Evolutionary conservation across 2,888 invertebrate species (phyloP).

Genomic region (Tiphia femorata): DNA sequence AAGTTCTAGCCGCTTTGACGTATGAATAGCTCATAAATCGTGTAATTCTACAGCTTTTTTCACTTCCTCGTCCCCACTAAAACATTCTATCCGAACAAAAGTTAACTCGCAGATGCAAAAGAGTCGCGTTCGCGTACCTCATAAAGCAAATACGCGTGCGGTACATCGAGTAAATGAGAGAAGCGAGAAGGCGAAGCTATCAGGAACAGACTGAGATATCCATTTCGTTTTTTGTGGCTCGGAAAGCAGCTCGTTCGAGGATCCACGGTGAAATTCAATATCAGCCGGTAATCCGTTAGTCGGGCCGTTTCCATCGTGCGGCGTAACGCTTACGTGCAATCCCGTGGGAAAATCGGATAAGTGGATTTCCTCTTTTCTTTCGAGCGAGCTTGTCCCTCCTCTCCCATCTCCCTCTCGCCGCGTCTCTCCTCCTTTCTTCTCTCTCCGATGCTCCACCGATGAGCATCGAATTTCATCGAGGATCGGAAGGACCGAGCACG

Average conservation of each 20-base stretch:
- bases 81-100: no score
- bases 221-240: not conserved
- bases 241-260: not conserved
- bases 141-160: not conserved
- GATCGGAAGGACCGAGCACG: not conserved
- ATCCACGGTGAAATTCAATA: constrained; percentile 21
- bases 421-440: no score
- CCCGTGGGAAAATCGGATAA: constrained; percentile 27
- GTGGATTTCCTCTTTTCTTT: constrained; percentile 21
- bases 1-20: no score
- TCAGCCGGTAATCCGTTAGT: constrained; percentile 25
- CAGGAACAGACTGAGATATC: not conserved
- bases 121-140: no score
- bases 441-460: no score
- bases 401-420: no score
- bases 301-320: constrained; percentile 16
- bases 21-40: no score
- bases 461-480: constrained; percentile 11
- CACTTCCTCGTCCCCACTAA: no score
- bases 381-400: not conserved
- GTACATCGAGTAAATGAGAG: not conserved
- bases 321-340: constrained; percentile 7
- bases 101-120: no score
- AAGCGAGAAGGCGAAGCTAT: not conserved
- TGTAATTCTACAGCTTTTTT: no score